Percentiles rank a stretch among this genome's conserved stretches.
Evolutionary conservation across 2,888 invertebrate genomes (phyloP).

Genomic region (Leptothorax acervorum): DNA sequence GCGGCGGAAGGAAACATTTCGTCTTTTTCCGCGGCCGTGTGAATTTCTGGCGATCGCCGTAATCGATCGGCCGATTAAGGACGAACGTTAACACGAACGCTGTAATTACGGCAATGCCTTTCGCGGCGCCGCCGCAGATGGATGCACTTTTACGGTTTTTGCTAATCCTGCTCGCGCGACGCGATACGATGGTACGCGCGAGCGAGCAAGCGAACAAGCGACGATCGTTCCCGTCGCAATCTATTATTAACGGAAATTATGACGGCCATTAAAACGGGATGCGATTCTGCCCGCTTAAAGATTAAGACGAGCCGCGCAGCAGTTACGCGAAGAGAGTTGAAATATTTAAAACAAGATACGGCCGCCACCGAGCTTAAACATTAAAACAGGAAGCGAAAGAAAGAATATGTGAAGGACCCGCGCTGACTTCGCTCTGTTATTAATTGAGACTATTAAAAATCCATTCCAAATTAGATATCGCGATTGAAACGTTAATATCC

Average conservation of each 20-base stretch:
- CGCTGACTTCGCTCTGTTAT: slow-evolving; percentile 21
- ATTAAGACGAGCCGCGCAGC: slow-evolving; percentile 50
- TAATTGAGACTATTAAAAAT: slow-evolving; percentile 38
- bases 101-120: slow-evolving; percentile 45
- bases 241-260: slow-evolving; percentile 55
- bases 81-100: slow-evolving; percentile 33
- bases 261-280: slow-evolving; percentile 48
- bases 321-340: slow-evolving; percentile 46
- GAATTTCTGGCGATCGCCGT: slow-evolving; percentile 23
- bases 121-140: slow-evolving; percentile 25
- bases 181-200: slow-evolving; percentile 19
- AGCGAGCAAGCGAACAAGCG: slow-evolving; percentile 9
- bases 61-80: slow-evolving; percentile 52
- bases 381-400: slow-evolving; percentile 38
- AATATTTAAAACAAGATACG: slow-evolving; percentile 49
- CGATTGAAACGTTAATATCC: slow-evolving; percentile 16
- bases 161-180: slow-evolving; percentile 46
- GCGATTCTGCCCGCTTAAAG: slow-evolving; percentile 53
- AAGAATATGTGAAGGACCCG: slow-evolving; percentile 21
- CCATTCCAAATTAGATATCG: slow-evolving; percentile 7
- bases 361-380: slow-evolving; percentile 18
- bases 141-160: slow-evolving; percentile 43
- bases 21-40: neutral
- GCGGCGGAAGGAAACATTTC: neutral
- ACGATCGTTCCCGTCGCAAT: slow-evolving; percentile 46